Percentiles rank a stretch among this genome's conserved stretches.
phyloP scores from a whole-genome alignment of 1,140 invertebrate genomes.

The Drosophila carrolli region DNA sequence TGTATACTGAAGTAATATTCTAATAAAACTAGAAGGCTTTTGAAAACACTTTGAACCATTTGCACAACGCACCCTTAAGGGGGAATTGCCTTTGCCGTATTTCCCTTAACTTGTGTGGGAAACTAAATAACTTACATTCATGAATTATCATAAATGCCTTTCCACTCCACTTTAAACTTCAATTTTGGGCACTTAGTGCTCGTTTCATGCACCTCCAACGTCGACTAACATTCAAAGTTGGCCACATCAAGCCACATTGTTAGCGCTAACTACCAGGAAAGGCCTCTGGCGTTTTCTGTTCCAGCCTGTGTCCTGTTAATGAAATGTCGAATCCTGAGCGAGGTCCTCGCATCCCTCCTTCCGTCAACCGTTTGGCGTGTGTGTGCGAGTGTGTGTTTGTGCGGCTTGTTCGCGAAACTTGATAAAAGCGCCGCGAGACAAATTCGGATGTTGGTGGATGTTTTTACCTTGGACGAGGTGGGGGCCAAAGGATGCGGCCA shows the following conservation, averaged over 20 bases:
- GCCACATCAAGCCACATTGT: constrained; percentile 59
- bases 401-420: constrained; percentile 53
- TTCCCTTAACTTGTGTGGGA: not conserved
- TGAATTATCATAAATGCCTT: constrained; percentile 15
- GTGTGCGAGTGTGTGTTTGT: constrained; percentile 13
- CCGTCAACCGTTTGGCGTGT: not conserved
- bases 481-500: not conserved
- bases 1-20: no score
- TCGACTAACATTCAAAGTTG: constrained; percentile 42
- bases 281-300: constrained; percentile 48
- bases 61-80: not conserved
- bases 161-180: constrained; percentile 8
- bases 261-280: constrained; percentile 58
- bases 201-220: constrained; percentile 2
- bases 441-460: constrained; percentile 20
- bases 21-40: not conserved
- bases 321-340: constrained; percentile 59
- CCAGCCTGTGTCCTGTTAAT: constrained; percentile 68
- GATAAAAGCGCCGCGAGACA: constrained; percentile 56
- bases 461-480: constrained; percentile 3
- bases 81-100: not conserved
- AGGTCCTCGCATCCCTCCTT: not conserved
- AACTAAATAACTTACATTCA: constrained; percentile 20
- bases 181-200: constrained; percentile 11
- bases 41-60: not conserved